Base-by-base conservation (phyloP, 2,797 vertebrate genomes). In the Chloroceryle inda region DNA sequence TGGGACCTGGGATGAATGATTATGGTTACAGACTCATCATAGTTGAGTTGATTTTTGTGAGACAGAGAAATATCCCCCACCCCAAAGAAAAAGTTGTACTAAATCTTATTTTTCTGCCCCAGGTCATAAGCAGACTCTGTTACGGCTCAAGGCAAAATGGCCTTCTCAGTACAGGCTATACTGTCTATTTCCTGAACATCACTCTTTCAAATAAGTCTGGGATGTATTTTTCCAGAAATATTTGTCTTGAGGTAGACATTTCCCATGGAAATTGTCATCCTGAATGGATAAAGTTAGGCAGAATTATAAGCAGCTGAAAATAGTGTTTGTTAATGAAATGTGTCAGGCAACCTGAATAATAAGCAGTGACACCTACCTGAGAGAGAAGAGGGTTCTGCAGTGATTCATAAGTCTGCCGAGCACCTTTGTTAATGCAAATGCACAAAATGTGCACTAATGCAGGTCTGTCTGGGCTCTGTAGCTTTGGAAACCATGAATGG, bases 221-320 rank as follows among this genome's bases (percentile, higher is more conserved):
- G 82, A 78, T 59, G 4, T 66, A 66, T 62, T 86, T 85, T 89
- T 47, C 13, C 37, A 84, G 66, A 93, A 88, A 66, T 50, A 40
- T 62, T 88, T 91, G 63, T 10, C 79, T 52, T 19, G n/a, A 77
- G 62, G 66, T 69, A 78, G 69, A 37, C 0, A 0, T 93, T 83
- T 83, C 74, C 68, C 64, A 72, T 50, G 38, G 82, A 89, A 88
- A 62, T 66, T 71, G 91, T 95, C 40, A 72, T 80, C 73, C n/a
- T 27, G 31, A 92, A 75, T 83, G 50, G 58, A 38, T 89, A 38
- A 91, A 86, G 53, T 88, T 72, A 78, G 47, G 26, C 47, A 86
- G 78, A 93, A 82, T 56, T 69, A 62, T 37, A 85, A 76, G 59
- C 42, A 79, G 83, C 50, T 86, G 77, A 94, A 95, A 95, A 73